Evolutionary conservation across 2,797 vertebrate species (phyloP), one percentile per base, ranked within the genome.

Genomic region (Sardinella longiceps): DNA sequence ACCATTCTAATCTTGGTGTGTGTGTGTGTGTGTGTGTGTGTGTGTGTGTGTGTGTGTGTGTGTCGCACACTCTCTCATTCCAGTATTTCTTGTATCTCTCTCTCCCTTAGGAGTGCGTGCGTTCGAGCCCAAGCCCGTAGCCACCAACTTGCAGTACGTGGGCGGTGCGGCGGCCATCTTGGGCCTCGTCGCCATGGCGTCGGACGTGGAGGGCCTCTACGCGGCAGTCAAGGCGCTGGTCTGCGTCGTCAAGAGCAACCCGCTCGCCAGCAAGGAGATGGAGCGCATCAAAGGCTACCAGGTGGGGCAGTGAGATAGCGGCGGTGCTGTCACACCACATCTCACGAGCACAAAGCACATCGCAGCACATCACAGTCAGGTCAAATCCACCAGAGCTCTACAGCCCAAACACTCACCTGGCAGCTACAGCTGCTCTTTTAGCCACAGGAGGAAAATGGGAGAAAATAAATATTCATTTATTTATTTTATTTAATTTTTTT

Each of bases 201-300:
- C 98, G 0, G 98, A 99, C 25, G 98, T 99, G 88, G 98, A 99
- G 91, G 98, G 98, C 9, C 90, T 99, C 7, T 99, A 99, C 33
- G 98, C 98, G 0, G 98, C 98, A 0, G 98, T 99, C 88, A 99
- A 99, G 91, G 98, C 98, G 3, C 93, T 99, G 90, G 98, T 99
- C 83, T 99, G 98, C 60, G 98, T 99, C 1, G 98, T 98, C 9
- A 99, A 98, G 91, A 99, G 98, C 93, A 99, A 99, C 93, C 96
- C 97, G 2, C 88, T 99, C 90, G 98, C 98, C 91, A 98, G 98
- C 91, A 99, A 99, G 91, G 98, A 99, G 92, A 99, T 99, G 98
- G 98, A 99, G 92, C 97, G 98, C 80, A 99, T 99, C 91, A 97
- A 95, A 93, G 98, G 98, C 87, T 99, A 99, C 93, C 98, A 99